These are phyloP conservation scores for Chlamydotis undulata DNA, from an alignment of 2,113 vertebrate species.

Conservation along the genomic window DNA sequence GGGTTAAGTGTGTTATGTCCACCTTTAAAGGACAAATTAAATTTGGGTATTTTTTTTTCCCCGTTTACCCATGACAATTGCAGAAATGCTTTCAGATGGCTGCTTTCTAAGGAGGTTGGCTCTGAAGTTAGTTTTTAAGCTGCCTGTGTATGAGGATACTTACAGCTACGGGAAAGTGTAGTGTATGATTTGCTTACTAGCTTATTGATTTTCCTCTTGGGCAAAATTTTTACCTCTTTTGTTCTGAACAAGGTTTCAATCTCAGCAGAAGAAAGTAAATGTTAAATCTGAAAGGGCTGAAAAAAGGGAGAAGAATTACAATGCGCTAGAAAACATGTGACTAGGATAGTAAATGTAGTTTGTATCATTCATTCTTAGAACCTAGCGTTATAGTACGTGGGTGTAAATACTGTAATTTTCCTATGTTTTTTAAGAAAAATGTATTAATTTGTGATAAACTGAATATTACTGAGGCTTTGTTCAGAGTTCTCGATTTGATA, in stretches of 20 bases:
- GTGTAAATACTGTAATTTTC: background rate
- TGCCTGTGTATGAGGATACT: background rate
- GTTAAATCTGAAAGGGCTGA: background rate
- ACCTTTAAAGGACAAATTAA: background rate
- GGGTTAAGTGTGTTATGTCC: background rate
- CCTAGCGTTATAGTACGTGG: background rate
- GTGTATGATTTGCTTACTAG: background rate
- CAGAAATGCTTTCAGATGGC: background rate
- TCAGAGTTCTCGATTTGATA: background rate
- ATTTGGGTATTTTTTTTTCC: background rate
- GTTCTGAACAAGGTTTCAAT: background rate
- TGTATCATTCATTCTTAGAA: background rate
- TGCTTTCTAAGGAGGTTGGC: background rate
- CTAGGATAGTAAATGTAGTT: background rate
- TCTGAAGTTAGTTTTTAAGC: background rate
- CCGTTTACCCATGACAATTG: background rate
- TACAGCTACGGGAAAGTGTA: background rate
- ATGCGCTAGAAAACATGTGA: accelerated
- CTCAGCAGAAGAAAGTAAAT: background rate
- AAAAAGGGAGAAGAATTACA: background rate
- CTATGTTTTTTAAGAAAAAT: background rate
- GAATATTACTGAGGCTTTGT: background rate
- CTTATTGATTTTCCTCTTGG: background rate
- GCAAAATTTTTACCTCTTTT: background rate
- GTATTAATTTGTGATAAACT: background rate